Percentiles rank a stretch among this genome's conserved stretches.
phyloP scores from a whole-genome alignment of 2,888 invertebrate species.

The Julus scanicus region DNA sequence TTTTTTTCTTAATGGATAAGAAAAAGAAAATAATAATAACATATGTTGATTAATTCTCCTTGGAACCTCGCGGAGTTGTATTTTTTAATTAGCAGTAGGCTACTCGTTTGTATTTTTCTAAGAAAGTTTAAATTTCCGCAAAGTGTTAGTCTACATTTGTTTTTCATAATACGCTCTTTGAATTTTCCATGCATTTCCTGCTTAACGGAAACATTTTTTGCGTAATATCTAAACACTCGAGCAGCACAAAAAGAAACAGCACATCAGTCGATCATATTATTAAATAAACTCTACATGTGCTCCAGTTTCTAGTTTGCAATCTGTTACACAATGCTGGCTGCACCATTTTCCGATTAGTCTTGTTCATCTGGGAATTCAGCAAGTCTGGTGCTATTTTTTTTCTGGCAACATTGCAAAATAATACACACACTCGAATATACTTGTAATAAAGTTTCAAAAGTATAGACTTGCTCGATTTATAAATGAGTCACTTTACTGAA shows the following conservation, averaged over 20 bases:
- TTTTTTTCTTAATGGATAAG: not conserved
- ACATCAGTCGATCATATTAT: not conserved
- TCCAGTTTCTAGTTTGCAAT: not conserved
- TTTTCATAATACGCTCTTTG: not conserved
- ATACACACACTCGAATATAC: too few relatives aligned
- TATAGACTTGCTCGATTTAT: not conserved
- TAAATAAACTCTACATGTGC: not conserved
- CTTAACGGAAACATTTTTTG: not conserved
- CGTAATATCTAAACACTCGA: not conserved
- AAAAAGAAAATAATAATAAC: not conserved
- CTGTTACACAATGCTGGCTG: not conserved
- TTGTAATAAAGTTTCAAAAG: not conserved
- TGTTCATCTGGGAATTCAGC: not conserved
- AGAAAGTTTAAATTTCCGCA: constrained; percentile 17
- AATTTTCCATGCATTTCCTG: not conserved
- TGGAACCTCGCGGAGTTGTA: not conserved
- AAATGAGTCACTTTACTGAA: not conserved
- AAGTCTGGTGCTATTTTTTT: not conserved
- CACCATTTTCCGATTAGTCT: not conserved
- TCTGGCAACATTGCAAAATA: not conserved
- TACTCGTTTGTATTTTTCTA: not conserved
- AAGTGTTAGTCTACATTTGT: not conserved
- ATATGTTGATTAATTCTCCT: not conserved
- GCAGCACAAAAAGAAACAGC: not conserved
- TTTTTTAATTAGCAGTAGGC: not conserved